Evolutionary conservation across 1,140 invertebrate species (phyloP), one percentile per base, ranked within the genome.

Genomic region (Drosophila fuyamai): DNA sequence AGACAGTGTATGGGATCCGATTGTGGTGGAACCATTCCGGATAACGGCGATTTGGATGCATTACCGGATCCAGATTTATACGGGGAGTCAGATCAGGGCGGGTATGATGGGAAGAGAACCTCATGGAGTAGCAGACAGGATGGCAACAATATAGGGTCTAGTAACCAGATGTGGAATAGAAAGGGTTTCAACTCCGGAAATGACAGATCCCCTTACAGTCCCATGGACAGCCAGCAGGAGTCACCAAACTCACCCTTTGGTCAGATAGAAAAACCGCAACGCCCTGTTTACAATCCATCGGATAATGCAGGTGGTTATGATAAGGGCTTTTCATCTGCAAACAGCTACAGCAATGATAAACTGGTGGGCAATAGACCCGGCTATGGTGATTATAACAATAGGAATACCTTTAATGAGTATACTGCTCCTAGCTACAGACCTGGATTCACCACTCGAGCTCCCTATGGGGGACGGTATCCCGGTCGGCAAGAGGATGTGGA

Each of bases 1-100:
- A 43, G 50, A 0, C 46, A 66, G 8, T 92, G 90, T 36, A 59
- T 57, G 10, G 90, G 81, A 0, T 53, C 67, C 0, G 75, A 89
- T n/a, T 92, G 90, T 23, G 90, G 83, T 2, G 90, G 86, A 5
- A 73, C 60, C 13, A 91, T 90, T 63, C 43, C 81, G 12, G 75
- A 81, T 4, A 79, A 75, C n/a, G 76, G 73, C 3, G 85, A 84
- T 10, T 38, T 63, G 3, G 76, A 89, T 27, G 76, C 48, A 0
- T 6, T 73, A 1, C 62, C 66, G 0, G 71, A 86, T 14, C 56
- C 54, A 8, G 57, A 62, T 10, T 2, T 54, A 0, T 80, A 73
- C 14, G 78, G 67, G 5, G 67, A 80, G 3, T 43, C 51, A 5
- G 66, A 76, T 12, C 71, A 81, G 32, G 60, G 12, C n/a, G 32